These are phyloP conservation scores for Merodon equestris DNA, from an alignment of 2,888 invertebrate species.

Conservation along the genomic window DNA sequence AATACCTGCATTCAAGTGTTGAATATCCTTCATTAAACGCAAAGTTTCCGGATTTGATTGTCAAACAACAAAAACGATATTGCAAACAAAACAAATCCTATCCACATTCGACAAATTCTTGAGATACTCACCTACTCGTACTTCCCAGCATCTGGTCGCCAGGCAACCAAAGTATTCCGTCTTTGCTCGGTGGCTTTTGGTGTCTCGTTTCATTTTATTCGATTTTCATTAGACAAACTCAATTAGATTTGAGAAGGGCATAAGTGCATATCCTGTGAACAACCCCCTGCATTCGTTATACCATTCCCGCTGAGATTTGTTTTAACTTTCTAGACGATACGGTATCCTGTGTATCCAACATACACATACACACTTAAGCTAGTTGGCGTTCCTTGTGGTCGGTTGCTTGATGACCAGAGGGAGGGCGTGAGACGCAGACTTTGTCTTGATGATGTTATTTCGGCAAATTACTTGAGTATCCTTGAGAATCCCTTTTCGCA, in stretches of 20 bases:
- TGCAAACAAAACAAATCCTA: too few species aligned
- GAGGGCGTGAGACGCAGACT: conserved; percentile 8
- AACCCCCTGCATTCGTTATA: conserved; percentile 5
- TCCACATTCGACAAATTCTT: too few species aligned
- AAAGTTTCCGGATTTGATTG: too few species aligned
- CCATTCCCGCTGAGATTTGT: conserved; percentile 35
- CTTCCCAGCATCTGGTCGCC: neutral
- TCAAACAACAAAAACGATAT: too few species aligned
- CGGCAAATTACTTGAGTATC: conserved; percentile 23
- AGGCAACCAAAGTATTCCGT: neutral
- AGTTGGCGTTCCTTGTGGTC: conserved; percentile 26
- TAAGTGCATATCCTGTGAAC: neutral
- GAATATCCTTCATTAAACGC: too few species aligned
- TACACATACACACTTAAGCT: conserved; percentile 2
- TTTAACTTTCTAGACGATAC: conserved; percentile 31
- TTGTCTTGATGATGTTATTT: neutral
- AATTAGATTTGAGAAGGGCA: conserved; percentile 74
- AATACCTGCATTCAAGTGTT: too few species aligned
- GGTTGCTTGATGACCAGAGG: too few species aligned
- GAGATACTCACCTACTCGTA: neutral
- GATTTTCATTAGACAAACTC: conserved; percentile 76
- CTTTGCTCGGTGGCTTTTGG: conserved; percentile 1
- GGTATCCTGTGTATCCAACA: conserved; percentile 23
- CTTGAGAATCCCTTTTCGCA: conserved; percentile 13
- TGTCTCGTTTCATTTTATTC: conserved; percentile 70